phyloP scores from a whole-genome alignment of 1,140 invertebrate species.

The Chironomus tepperi region DNA sequence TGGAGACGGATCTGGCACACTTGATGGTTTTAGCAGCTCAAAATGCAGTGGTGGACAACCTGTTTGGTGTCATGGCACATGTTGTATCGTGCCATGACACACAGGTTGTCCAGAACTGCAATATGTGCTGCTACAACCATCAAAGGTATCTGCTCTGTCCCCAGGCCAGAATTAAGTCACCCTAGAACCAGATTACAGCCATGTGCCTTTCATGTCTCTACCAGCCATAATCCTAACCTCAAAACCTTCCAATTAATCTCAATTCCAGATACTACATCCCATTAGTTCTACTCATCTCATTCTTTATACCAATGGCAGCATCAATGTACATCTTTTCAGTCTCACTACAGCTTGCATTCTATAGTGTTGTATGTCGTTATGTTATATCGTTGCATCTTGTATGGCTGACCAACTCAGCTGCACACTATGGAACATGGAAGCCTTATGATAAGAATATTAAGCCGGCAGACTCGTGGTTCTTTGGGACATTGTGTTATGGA shows the following conservation, averaged over 20 bases:
- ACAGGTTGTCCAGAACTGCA: slow-evolving; percentile 62
- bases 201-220: slow-evolving; percentile 75
- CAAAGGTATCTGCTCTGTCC: slow-evolving; percentile 51
- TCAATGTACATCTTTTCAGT: slow-evolving; percentile 52
- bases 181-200: slow-evolving; percentile 56
- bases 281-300: slow-evolving; percentile 58
- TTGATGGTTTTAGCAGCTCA: no score
- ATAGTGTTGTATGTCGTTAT: slow-evolving; percentile 49
- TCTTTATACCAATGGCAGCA: slow-evolving; percentile 63
- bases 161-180: slow-evolving; percentile 42
- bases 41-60: slow-evolving; percentile 69
- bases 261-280: slow-evolving; percentile 57
- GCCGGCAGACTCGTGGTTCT: background rate
- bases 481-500: background rate
- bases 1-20: no score
- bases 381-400: slow-evolving; percentile 54
- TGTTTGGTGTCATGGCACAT: slow-evolving; percentile 69
- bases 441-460: slow-evolving; percentile 55
- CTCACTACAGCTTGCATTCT: background rate
- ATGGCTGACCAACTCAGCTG: slow-evolving; percentile 67
- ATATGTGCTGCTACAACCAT: slow-evolving; percentile 53
- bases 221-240: slow-evolving; percentile 73
- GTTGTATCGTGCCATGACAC: no score
- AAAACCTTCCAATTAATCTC: slow-evolving; percentile 50
- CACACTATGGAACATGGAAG: slow-evolving; percentile 49